Conservation (phyloP, 1,140 invertebrate genomes). For the Pseudachorutes palmiensis region DNA sequence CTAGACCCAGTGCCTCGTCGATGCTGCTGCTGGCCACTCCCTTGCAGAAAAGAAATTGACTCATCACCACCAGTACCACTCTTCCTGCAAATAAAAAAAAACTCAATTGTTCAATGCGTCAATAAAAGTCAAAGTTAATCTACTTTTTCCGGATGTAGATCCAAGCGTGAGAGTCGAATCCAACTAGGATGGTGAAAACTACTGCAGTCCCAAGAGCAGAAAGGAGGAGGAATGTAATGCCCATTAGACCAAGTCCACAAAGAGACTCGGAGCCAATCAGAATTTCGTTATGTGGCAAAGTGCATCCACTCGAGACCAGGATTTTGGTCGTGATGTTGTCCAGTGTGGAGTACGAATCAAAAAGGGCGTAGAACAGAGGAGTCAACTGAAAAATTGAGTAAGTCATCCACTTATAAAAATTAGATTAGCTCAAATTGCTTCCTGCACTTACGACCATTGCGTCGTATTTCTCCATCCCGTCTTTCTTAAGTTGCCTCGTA, state of each 20-base stretch:
- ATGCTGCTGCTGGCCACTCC: neutral
- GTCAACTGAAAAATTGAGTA: neutral
- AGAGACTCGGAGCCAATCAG: conserved; percentile 30
- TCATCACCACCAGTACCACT: neutral
- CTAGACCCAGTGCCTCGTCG: conserved; percentile 11
- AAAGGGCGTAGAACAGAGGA: neutral
- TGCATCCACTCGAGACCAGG: neutral
- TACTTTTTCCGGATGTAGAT: conserved; percentile 88
- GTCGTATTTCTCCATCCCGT: conserved; percentile 3
- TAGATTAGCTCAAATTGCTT: neutral
- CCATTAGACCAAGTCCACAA: conserved; percentile 41
- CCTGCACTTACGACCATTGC: neutral
- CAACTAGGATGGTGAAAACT: conserved; percentile 80
- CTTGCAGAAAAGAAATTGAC: neutral
- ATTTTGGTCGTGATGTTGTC: conserved; percentile 5
- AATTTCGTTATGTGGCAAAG: conserved; percentile 26
- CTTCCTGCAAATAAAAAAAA: neutral
- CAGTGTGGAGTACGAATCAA: neutral
- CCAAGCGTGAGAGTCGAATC: conserved; percentile 91
- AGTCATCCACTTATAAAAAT: neutral
- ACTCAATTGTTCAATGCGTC: neutral
- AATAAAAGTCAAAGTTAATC: neutral
- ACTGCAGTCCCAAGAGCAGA: conserved; percentile 75
- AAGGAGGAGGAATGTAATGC: conserved; percentile 71
- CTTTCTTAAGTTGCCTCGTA: conserved; percentile 1